These are phyloP conservation scores for Rhinichthys klamathensis DNA, from an alignment of 2,113 vertebrate genomes.

Conservation along the genomic window DNA sequence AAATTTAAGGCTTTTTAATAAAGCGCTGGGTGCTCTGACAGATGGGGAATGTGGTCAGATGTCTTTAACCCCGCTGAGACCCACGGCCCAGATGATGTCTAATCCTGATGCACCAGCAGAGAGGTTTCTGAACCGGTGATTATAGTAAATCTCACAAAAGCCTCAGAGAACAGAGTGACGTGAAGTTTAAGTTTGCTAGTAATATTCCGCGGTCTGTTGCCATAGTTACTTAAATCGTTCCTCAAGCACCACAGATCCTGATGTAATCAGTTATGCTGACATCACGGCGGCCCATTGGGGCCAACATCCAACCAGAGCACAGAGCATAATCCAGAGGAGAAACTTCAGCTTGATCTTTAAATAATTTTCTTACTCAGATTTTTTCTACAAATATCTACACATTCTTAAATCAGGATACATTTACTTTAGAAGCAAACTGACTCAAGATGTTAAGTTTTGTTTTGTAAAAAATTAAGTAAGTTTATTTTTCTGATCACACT, in stretches of 20 bases:
- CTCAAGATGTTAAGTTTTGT: too few relatives aligned
- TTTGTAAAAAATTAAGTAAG: too few relatives aligned
- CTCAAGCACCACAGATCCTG: conserved; percentile 43
- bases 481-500: too few relatives aligned
- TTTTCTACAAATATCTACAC: too few relatives aligned
- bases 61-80: neutral
- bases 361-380: too few relatives aligned
- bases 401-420: too few relatives aligned
- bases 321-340: neutral
- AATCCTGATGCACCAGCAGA: conserved; percentile 1
- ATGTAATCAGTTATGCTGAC: conserved; percentile 28
- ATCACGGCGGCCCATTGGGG: conserved; percentile 25
- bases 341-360: neutral
- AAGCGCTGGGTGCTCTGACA: neutral
- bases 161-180: conserved; percentile 1
- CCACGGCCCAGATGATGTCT: neutral
- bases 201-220: conserved; percentile 20
- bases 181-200: conserved; percentile 37
- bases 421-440: neutral
- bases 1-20: too few relatives aligned
- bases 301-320: neutral
- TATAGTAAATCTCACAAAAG: conserved; percentile 8
- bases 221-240: conserved; percentile 42
- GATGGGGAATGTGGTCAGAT: conserved; percentile 23
- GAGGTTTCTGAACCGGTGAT: neutral